Base-by-base conservation (phyloP, 1,140 invertebrate genomes). In the Polypedilum vanderplanki region DNA sequence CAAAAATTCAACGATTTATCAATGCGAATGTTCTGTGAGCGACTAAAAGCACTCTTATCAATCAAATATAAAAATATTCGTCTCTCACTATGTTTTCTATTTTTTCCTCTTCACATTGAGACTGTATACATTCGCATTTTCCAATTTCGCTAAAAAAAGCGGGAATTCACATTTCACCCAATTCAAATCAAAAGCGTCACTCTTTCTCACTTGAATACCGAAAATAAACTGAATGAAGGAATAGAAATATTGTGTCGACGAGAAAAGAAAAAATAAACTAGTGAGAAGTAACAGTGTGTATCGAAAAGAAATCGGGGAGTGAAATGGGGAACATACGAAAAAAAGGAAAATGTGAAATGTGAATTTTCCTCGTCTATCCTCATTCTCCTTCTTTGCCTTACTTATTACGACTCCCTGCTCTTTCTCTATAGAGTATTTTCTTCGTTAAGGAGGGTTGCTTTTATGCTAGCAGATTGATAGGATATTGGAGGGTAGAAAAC, bases 221-320 rank as follows among this genome's bases (percentile, higher is more conserved):
- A 70, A 70, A 70, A 70, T 70, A 70, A 70, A 70, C 65, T 70
- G 65, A 70, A 70, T 9, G 65, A 70, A 20, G 12, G n/a, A 57
- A 57, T n/a, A 57, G 46, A 57, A 57, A 57, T 57, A 70, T 18
- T 70, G 65, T 22, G 65, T 22, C 65, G 65, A 70, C 65, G 65
- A 70, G 65, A 18, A 70, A 22, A 70, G 5, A 70, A 70, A n/a
- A 70, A 70, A 20, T 10, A 20, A 70, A 70, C 65, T 20, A 70
- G 18, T 18, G 20, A 70, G 65, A 20, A 70, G 65, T 18, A 20
- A 70, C 10, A 70, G 17, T 5, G 20, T 67, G 64, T 20, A 20
- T 18, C 17, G 65, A 70, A 18, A n/a, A 70, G 65, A 70, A 57
- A 57, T 57, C n/a, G 46, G 46, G 12, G 12, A 57, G 12, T 4